These are phyloP conservation scores for Baronia brevicornis DNA, from an alignment of 2,888 invertebrate genomes.

Conservation along the genomic window DNA sequence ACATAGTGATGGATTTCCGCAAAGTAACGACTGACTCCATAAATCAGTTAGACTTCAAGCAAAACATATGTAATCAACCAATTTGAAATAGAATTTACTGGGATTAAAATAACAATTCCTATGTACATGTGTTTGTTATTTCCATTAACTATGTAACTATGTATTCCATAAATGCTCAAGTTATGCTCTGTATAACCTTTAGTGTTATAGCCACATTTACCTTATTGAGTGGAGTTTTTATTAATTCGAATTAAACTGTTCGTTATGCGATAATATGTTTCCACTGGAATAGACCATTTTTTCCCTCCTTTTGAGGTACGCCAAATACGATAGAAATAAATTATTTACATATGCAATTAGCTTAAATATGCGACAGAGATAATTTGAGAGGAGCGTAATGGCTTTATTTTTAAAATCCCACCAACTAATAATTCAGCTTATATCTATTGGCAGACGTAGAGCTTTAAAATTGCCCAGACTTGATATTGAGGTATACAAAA, in stretches of 20 bases:
- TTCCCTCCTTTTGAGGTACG: not conserved
- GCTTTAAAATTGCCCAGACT: too few species aligned
- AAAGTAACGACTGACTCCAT: too few species aligned
- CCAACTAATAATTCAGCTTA: not conserved
- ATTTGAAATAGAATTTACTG: too few species aligned
- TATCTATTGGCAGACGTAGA: not conserved
- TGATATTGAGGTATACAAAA: too few species aligned
- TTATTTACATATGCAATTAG: conserved; percentile 11
- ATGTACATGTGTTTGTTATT: too few species aligned
- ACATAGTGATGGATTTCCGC: too few species aligned
- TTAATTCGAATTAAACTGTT: conserved; percentile 13
- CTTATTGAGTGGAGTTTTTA: conserved; percentile 9
- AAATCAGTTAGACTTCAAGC: too few species aligned
- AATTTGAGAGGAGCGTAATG: conserved; percentile 3
- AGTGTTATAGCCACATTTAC: not conserved
- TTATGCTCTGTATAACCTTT: conserved; percentile 8
- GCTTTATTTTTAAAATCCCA: conserved; percentile 5
- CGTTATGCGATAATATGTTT: conserved; percentile 3
- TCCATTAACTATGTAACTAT: conserved; percentile 6
- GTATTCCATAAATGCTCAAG: conserved; percentile 7
- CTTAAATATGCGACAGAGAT: conserved; percentile 1
- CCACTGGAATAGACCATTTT: not conserved
- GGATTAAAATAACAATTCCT: too few species aligned
- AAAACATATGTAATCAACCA: too few species aligned
- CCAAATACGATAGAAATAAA: conserved; percentile 10